phyloP scores from a whole-genome alignment of 2,797 vertebrate genomes.

The Bovichtus variegatus region DNA sequence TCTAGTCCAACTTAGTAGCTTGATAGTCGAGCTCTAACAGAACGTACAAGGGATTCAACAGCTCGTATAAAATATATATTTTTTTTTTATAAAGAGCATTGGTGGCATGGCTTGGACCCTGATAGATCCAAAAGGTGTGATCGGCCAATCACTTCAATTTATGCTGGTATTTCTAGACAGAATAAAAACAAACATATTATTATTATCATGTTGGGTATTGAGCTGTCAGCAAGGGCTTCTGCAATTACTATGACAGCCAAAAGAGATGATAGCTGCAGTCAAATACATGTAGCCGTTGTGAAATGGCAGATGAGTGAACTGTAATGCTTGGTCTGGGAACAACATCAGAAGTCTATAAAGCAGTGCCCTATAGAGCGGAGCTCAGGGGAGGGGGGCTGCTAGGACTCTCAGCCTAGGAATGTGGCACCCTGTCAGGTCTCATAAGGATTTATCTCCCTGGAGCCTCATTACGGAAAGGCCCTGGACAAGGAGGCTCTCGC shows the following conservation, averaged over 20 bases:
- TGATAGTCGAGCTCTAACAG: constrained; percentile 27
- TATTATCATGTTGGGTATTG: too few species aligned
- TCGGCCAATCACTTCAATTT: background rate
- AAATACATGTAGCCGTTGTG: constrained; percentile 17
- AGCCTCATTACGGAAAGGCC: constrained; percentile 77
- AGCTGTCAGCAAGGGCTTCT: constrained; percentile 11
- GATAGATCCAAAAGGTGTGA: background rate
- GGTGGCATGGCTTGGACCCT: constrained; percentile 13
- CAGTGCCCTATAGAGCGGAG: constrained; percentile 50
- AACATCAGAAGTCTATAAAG: constrained; percentile 69
- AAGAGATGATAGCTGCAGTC: constrained; percentile 13
- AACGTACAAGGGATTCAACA: constrained; percentile 12
- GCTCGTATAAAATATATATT: constrained; percentile 7
- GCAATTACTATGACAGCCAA: constrained; percentile 14
- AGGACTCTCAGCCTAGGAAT: constrained; percentile 76
- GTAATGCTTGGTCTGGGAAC: constrained; percentile 53
- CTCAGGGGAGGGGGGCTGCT: constrained; percentile 62
- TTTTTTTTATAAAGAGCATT: constrained; percentile 25
- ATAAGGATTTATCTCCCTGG: constrained; percentile 81
- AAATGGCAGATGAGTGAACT: constrained; percentile 42
- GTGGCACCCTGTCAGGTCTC: constrained; percentile 83
- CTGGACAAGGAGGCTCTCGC: constrained; percentile 61
- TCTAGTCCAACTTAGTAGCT: constrained; percentile 34
- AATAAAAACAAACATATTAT: constrained; percentile 6
- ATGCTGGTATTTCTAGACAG: background rate